Evolutionary conservation across 1,140 invertebrate species (phyloP), one percentile per base, ranked within the genome.

Genomic region (Solenopsis fugax): DNA sequence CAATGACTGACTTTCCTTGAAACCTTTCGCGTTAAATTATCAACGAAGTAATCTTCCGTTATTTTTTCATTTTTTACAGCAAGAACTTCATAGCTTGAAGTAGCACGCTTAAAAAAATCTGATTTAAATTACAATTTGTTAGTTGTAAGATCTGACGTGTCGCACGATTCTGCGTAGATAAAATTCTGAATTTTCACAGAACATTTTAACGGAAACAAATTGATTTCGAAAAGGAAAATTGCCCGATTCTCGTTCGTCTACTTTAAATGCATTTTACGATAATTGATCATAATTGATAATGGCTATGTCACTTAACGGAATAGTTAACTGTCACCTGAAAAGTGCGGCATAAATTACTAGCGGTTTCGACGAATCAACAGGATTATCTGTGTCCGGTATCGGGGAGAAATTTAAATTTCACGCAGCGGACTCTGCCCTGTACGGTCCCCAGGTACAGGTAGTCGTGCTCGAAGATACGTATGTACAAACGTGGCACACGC

Each of bases 381-480:
- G 92, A 92, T 93, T 92, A 91, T 86, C 65, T 71, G 56, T 82
- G 65, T 89, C 77, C 73, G 50, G 64, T 92, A 92, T 90, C 65
- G 88, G 89, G 88, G 89, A 89, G 91, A 92, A 93, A 93, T 93
- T 93, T 93, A 92, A 93, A 93, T 93, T 92, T 90, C 88, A 92
- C 90, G 60, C 86, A 62, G 73, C 45, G 50, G 45, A 88, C 52
- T 87, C 56, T 77, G 34, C 72, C 69, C 24, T 62, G 50, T 75
- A 84, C 45, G 41, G 54, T 76, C 29, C 65, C 41, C 54, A 48
- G 73, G 77, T 87, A 76, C 21, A 5, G 64, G 50, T 56, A 41
- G 24, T 48, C 52, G 18, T 41, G 65, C 52, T 52, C 52, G 50
- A 48, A 76, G 41, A 21, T 69, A 71, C 48, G 12, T 16, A 48